Base-by-base conservation (phyloP, 2,888 invertebrate species). In the Eupithecia dodoneata region DNA sequence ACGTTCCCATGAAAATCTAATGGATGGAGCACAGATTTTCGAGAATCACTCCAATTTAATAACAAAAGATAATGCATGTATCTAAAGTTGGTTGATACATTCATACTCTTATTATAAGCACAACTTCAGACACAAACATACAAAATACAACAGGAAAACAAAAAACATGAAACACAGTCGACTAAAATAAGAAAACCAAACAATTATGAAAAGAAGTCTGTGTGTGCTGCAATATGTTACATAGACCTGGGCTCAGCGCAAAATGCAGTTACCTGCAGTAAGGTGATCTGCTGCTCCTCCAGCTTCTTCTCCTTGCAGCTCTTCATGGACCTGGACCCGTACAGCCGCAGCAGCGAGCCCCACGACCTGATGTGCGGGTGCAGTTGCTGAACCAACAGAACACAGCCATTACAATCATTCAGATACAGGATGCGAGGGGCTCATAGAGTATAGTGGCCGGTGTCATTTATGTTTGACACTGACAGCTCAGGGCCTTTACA, bases 361-460 rank as follows among this genome's bases (percentile, higher is more conserved):
- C 99, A 99, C 2, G 97, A 98, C 45, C 96, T 97, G 74, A 99
- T 98, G 89, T 99, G 98, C 0, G 99, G 99, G 95, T 99, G 99
- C 47, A 99, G 95, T 73, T 97, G 96, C 97, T 98, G 92, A 10
- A 9, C 18, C 30, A 30, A 63, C 4, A 0, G n/a, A 12, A 10
- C 47, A 12, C 12, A 12, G 49, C n/a, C 30, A 12, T 63, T 10
- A 63, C 63, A 12, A 30, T 63, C 47, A 12, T 3, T 12, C 10
- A 47, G 47, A 30, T 30, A 30, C 30, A 30, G 30, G 30, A 30
- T 30, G 30, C 30, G 30, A 30, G 30, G 30, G 30, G 30, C 30
- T 30, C 30, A 30, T 30, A 30, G 30, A 30, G 30, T 30, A 30
- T 30, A 30, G 30, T 30, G 30, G 30, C 30, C 1, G 30, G 30